Base-by-base conservation (phyloP, 2,113 vertebrate genomes). In the Corythoichthys haematopterus region DNA sequence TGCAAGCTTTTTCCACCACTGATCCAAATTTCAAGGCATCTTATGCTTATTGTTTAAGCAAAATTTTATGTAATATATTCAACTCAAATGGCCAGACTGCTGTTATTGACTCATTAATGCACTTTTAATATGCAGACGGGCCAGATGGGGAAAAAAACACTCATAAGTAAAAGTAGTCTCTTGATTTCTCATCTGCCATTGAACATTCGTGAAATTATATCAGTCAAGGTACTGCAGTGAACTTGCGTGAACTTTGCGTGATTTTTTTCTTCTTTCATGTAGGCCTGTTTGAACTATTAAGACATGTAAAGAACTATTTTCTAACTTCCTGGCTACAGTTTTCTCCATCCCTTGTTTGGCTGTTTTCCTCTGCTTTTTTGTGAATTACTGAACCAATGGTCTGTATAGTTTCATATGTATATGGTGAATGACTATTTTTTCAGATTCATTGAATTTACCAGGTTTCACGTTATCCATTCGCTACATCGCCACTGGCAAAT, bases 301-400 rank as follows among this genome's bases (percentile, higher is more conserved):
- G 12, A 14, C 70, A 47, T 38, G 64, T 73, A 68, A 28, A 76
- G 66, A 63, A 81, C 79, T 85, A 33, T 88, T 86, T 77, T 85
- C 80, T 50, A 3, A 37, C 38, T 68, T 45, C 51, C 62, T 76
- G 69, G 78, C 83, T 77, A 75, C 80, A 84, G 73, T 63, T 45
- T 70, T 55, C 71, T 72, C 16, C 47, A 64, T 62, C 68, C 70
- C 57, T 53, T n/a, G 0, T 62, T 71, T 58, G 61, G 56, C 72
- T 70, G 71, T 66, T 57, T 57, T 63, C 38, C 48, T 55, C 33
- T 64, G 46, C 51, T 74, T 0, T 55, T 66, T 15, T 79, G 56
- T 71, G 62, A 75, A 53, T 73, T 75, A 71, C 67, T 78, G 6
- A 68, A 65, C 20, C 64, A 15, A 4, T 13, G 16, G 33, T 28